Evolutionary conservation across 1,140 invertebrate species (phyloP).

Genomic region (Holcopasites calliopsidis): DNA sequence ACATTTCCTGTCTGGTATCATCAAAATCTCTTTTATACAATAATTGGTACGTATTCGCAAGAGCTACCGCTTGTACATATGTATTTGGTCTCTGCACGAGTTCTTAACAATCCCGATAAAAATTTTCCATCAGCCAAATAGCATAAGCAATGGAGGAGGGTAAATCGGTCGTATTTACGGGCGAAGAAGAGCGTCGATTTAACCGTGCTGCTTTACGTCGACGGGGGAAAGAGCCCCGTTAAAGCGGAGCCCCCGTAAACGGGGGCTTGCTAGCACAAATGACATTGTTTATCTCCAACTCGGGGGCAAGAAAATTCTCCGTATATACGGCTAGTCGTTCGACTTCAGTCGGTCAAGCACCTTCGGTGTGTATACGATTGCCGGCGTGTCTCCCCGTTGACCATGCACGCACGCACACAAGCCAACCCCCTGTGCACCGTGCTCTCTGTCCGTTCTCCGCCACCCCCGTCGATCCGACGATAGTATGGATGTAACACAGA

Average conservation of each 20-base stretch:
- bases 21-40: too few relatives aligned
- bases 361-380: conserved; percentile 43
- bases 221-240: conserved; percentile 14
- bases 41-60: too few relatives aligned
- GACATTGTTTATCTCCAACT: conserved; percentile 55
- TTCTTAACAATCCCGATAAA: background rate
- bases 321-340: conserved; percentile 50
- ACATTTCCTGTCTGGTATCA: too few relatives aligned
- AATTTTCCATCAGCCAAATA: background rate
- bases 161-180: conserved; percentile 16
- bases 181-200: conserved; percentile 26
- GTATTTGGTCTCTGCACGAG: background rate
- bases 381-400: conserved; percentile 37
- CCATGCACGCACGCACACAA: conserved; percentile 41
- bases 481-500: background rate
- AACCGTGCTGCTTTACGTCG: conserved; percentile 30
- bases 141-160: background rate
- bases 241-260: background rate
- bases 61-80: too few relatives aligned
- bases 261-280: conserved; percentile 42
- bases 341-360: conserved; percentile 58
- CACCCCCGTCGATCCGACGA: background rate
- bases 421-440: background rate
- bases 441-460: background rate
- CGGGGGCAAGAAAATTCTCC: conserved; percentile 46